phyloP scores from a whole-genome alignment of 2,888 invertebrate species.

The Romanomermis culicivorax region DNA sequence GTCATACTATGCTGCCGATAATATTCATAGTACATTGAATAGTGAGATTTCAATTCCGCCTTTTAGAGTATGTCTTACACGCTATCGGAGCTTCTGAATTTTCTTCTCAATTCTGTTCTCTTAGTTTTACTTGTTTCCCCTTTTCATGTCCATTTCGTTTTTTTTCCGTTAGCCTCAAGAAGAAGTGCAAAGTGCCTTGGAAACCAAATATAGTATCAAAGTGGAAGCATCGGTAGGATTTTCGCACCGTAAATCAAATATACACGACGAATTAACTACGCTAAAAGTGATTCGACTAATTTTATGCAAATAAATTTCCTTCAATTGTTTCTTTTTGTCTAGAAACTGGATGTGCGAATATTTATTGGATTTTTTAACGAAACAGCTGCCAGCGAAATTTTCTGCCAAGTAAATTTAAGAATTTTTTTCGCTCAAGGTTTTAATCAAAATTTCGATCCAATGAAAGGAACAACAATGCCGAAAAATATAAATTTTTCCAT shows the following conservation, averaged over 20 bases:
- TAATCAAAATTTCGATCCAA: too few relatives aligned
- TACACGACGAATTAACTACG: neutral
- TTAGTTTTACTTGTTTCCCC: too few relatives aligned
- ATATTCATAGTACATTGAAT: too few relatives aligned
- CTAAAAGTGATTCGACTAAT: neutral
- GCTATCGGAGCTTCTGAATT: too few relatives aligned
- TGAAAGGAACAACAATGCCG: too few relatives aligned
- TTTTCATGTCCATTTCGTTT: too few relatives aligned
- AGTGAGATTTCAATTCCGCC: too few relatives aligned
- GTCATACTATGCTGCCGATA: too few relatives aligned
- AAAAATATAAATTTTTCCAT: too few relatives aligned
- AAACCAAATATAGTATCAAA: neutral
- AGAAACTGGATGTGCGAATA: constrained; percentile 68
- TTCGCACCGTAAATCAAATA: neutral
- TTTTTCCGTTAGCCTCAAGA: neutral
- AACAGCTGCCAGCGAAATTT: constrained; percentile 54
- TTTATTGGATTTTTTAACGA: constrained; percentile 90
- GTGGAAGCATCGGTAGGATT: neutral
- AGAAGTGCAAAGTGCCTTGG: neutral
- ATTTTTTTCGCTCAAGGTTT: too few relatives aligned
- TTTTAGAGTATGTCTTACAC: too few relatives aligned
- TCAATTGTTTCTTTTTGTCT: neutral
- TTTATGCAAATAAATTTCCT: neutral
- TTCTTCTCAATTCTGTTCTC: too few relatives aligned
- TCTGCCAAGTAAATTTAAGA: constrained; percentile 20